Percentiles rank a stretch among this genome's conserved stretches.
phyloP scores from a whole-genome alignment of 2,888 invertebrate genomes.

The Euplexia lucipara region DNA sequence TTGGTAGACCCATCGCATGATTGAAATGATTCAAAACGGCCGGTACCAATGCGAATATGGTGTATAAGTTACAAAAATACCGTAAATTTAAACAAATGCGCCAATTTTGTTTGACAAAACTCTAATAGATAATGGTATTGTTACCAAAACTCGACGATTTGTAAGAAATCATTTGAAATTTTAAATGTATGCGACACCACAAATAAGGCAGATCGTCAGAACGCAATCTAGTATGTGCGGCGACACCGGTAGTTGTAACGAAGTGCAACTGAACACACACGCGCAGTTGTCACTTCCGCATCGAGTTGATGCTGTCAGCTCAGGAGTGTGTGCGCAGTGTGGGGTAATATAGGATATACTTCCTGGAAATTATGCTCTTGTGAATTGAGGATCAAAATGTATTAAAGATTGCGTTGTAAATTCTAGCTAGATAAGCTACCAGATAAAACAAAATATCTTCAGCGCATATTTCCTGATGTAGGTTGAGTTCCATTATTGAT shows the following conservation, averaged over 20 bases:
- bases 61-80: no score
- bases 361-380: constrained; percentile 7
- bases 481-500: constrained; percentile 1
- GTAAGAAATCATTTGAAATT: background rate
- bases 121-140: no score
- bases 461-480: background rate
- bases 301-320: constrained; percentile 21
- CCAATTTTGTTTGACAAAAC: no score
- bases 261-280: constrained; percentile 36
- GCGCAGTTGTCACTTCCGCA: constrained; percentile 38
- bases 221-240: background rate
- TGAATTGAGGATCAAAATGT: background rate
- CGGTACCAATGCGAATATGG: no score
- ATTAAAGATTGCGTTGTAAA: background rate
- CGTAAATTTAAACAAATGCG: no score
- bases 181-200: no score
- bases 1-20: no score
- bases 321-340: constrained; percentile 12
- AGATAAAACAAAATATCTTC: no score
- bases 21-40: no score
- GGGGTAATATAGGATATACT: constrained; percentile 13
- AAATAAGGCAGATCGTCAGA: no score
- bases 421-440: background rate
- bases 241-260: constrained; percentile 29
- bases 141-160: no score